These are phyloP conservation scores for Oncorhynchus masou DNA, from an alignment of 2,113 vertebrate species.

Conservation along the genomic window DNA sequence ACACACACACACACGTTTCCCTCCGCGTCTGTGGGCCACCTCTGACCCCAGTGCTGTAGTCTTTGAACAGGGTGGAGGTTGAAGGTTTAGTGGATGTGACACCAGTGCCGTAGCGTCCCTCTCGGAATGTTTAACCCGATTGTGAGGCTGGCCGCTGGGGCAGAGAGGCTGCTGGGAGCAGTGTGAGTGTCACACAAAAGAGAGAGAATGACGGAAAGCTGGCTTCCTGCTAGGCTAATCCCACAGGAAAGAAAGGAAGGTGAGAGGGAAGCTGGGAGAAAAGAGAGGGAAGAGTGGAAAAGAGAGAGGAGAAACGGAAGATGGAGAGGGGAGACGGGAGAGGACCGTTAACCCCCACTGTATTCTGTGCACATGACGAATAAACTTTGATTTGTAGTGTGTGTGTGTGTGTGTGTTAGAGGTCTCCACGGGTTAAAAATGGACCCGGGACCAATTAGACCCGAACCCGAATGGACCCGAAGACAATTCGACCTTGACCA, in stretches of 20 bases:
- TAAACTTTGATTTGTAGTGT: slow-evolving; percentile 53
- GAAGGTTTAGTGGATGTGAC: slow-evolving; percentile 61
- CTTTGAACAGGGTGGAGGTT: background rate
- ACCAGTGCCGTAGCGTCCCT: slow-evolving; percentile 70
- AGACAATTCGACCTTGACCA: too few species aligned
- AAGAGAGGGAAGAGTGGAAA: slow-evolving; percentile 41
- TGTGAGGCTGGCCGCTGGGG: slow-evolving; percentile 52
- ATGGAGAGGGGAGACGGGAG: slow-evolving; percentile 5
- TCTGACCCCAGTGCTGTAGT: background rate
- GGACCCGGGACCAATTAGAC: too few species aligned
- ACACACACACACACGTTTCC: too few species aligned
- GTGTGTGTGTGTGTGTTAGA: slow-evolving; percentile 16
- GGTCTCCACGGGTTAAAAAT: too few species aligned
- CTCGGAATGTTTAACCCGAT: slow-evolving; percentile 69
- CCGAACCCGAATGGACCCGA: too few species aligned
- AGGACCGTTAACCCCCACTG: too few species aligned
- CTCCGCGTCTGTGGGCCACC: background rate
- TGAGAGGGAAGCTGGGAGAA: slow-evolving; percentile 65
- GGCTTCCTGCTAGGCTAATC: slow-evolving; percentile 83
- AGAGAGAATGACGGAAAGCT: slow-evolving; percentile 83
- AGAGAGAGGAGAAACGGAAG: slow-evolving; percentile 49
- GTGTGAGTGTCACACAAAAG: slow-evolving; percentile 86
- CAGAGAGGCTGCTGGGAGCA: slow-evolving; percentile 83
- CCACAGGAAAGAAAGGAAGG: slow-evolving; percentile 74
- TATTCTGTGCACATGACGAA: slow-evolving; percentile 48